Base-by-base conservation (phyloP, 53 echinoderm and acorn worm species). In the Astropecten irregularis region DNA sequence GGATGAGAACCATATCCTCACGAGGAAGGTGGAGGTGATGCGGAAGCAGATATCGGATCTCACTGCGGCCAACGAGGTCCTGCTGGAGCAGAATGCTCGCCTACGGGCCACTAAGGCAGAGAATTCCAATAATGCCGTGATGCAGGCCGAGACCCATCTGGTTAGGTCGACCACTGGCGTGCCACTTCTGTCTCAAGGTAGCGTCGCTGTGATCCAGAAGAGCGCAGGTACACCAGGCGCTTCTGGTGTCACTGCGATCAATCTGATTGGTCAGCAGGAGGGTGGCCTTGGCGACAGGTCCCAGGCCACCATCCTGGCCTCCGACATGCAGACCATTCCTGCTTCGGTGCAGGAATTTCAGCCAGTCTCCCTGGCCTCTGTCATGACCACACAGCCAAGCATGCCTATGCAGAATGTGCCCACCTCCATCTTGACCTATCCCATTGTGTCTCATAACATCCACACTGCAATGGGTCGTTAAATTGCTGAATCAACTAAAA, bases 71-170 rank as follows among this genome's bases (percentile, higher is more conserved):
- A 97, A 97, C 48, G 97, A 97, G 35, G 94, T 97, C 37, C 88
- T 97, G 64, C 85, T 97, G 13, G 97, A 97, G 85, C 97, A 97
- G 86, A 97, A 97, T 86, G 97, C 97, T 29, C 90, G 97, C 71
- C 60, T 94, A 71, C 87, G 97, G 63, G 85, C 94, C 32, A 51
- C 89, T 42, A 92, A 92, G 65, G 73, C 54, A 18, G 91, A 94
- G 40, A 87, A 74, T 19, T 40, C 84, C 46, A 68, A 66, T 49
- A 79, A 62, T 21, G 89, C 95, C 10, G 84, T 95, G 55, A 54
- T 93, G 71, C 91, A 89, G 22, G 93, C 93, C 9, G 95, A 93
- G 87, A 89, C 95, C 26, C 95, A 95, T 82, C 69, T 93, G 61
- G 87, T 95, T 35, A 83, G 89, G 51, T 95, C 95, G 0, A 95